These are phyloP conservation scores for Drosophila stalkeri DNA, from an alignment of 2,888 invertebrate genomes.

Conservation along the genomic window DNA sequence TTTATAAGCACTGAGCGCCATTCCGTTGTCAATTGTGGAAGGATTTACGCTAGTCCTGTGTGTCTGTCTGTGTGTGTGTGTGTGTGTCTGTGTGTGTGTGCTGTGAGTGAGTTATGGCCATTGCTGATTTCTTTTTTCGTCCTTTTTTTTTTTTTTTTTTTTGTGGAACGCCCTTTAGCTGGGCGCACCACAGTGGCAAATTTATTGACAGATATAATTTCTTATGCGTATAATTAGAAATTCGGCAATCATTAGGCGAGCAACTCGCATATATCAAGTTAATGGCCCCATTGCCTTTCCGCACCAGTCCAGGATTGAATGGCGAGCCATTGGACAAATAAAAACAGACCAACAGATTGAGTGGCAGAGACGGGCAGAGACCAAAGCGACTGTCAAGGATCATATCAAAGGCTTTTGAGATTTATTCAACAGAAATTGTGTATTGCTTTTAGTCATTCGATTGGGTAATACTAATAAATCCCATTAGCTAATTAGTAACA, in stretches of 20 bases:
- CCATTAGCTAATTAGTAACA: slow-evolving; percentile 45
- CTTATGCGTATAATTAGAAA: slow-evolving; percentile 81
- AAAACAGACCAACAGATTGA: slow-evolving; percentile 21
- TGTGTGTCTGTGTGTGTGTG: slow-evolving; percentile 41
- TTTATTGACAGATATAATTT: slow-evolving; percentile 83
- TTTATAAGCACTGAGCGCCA: slow-evolving; percentile 77
- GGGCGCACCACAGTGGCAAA: slow-evolving; percentile 75
- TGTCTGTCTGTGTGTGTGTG: slow-evolving; percentile 15
- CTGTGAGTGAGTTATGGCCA: slow-evolving; percentile 80
- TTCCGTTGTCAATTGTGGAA: slow-evolving; percentile 75
- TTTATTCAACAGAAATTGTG: slow-evolving; percentile 7
- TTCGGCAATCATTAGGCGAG: slow-evolving; percentile 79
- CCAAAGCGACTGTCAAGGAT: slow-evolving; percentile 13
- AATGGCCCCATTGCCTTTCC: slow-evolving; percentile 72
- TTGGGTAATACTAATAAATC: slow-evolving; percentile 1
- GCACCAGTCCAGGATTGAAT: slow-evolving; percentile 60
- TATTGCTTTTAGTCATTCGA: slow-evolving; percentile 14
- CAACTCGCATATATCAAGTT: slow-evolving; percentile 73
- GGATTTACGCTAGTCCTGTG: slow-evolving; percentile 71
- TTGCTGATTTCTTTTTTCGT: slow-evolving; percentile 72
- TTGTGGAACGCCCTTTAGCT: slow-evolving; percentile 39
- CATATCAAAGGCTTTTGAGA: slow-evolving; percentile 12
- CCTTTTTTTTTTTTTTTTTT: slow-evolving; percentile 54
- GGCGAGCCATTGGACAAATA: slow-evolving; percentile 18
- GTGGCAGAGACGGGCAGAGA: neutral